A percentile compares a stretch with the other conserved stretches of the same genome.
Evolutionary conservation across 2,113 vertebrate genomes (phyloP).

Genomic region (Cnemophilus loriae): DNA sequence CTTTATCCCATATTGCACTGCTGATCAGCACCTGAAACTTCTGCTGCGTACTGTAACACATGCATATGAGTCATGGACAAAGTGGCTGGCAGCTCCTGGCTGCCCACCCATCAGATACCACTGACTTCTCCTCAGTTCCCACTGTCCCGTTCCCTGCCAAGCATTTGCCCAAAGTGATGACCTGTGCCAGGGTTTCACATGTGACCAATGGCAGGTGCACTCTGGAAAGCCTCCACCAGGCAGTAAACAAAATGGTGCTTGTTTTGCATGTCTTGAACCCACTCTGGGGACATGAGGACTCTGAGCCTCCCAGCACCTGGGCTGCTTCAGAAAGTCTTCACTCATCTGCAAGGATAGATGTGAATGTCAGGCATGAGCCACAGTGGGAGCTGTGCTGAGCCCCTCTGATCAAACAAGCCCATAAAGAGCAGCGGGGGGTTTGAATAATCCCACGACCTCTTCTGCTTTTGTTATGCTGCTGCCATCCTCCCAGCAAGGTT

Average conservation of each 20-base stretch:
- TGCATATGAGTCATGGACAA: rapidly evolving
- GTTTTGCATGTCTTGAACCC: neutral
- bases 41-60: neutral
- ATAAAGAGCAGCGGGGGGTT: neutral
- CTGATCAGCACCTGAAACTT: neutral
- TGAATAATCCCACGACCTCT: neutral
- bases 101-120: neutral
- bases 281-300: neutral
- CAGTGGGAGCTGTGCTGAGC: neutral
- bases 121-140: neutral
- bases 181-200: rapidly evolving
- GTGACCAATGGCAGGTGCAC: neutral
- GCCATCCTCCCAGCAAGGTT: neutral
- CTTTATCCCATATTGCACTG: neutral
- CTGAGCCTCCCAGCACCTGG: neutral
- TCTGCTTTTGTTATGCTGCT: neutral
- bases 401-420: neutral
- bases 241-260: neutral
- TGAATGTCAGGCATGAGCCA: neutral
- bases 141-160: neutral
- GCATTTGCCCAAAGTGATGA: neutral
- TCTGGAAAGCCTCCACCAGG: neutral
- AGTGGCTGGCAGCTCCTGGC: neutral
- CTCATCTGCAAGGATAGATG: neutral
- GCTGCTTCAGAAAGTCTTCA: neutral